phyloP scores from a whole-genome alignment of 2,888 invertebrate genomes.

The Eupithecia insigniata region DNA sequence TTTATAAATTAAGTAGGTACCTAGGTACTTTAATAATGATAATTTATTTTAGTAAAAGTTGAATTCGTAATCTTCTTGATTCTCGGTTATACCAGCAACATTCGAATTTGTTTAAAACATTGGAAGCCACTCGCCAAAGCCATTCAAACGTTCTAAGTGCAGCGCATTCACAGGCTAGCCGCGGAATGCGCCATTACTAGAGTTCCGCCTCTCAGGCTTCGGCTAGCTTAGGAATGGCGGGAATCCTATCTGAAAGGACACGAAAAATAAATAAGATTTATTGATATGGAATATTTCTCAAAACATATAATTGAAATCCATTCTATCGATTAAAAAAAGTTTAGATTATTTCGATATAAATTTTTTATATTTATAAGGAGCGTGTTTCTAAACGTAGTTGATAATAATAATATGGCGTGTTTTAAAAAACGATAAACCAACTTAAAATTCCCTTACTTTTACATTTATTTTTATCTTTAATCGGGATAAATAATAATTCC shows the following conservation, averaged over 20 bases:
- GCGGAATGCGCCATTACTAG: conserved; percentile 74
- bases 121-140: conserved; percentile 47
- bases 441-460: too few relatives aligned
- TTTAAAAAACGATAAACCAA: too few relatives aligned
- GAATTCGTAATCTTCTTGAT: not conserved
- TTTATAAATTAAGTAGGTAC: not conserved
- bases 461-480: too few relatives aligned
- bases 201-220: conserved; percentile 74
- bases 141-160: conserved; percentile 66
- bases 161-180: conserved; percentile 67
- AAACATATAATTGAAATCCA: not conserved
- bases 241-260: conserved; percentile 45
- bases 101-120: conserved; percentile 26
- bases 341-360: too few relatives aligned
- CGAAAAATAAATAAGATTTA: not conserved
- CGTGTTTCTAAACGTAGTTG: too few relatives aligned
- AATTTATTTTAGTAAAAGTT: too few relatives aligned
- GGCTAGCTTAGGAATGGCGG: conserved; percentile 55
- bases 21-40: not conserved
- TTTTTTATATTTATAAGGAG: too few relatives aligned
- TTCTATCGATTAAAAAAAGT: too few relatives aligned
- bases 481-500: too few relatives aligned
- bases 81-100: not conserved
- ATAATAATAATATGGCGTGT: too few relatives aligned
- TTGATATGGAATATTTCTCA: not conserved